phyloP scores from a whole-genome alignment of 2,888 invertebrate species.

The Macropis europaea region DNA sequence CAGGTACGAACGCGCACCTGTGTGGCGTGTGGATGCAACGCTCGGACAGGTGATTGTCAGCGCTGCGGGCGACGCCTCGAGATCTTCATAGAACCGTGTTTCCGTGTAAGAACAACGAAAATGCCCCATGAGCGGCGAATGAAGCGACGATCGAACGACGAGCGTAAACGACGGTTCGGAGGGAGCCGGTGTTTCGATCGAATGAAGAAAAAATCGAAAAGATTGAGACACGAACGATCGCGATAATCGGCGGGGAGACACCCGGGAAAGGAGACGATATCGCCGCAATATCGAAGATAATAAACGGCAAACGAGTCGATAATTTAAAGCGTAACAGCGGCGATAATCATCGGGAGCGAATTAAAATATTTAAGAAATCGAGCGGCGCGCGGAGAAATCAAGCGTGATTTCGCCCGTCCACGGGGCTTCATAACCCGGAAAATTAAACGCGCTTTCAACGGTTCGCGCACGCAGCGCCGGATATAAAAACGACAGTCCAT shows the following conservation, averaged over 20 bases:
- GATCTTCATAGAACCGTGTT: conserved; percentile 65
- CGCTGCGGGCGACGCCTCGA: conserved; percentile 68
- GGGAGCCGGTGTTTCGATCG: not conserved
- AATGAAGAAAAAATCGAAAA: conserved; percentile 72
- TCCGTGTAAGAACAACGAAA: conserved; percentile 45
- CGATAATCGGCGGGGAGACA: conserved; percentile 28
- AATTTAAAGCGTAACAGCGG: conserved; percentile 43
- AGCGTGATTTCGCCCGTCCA: conserved; percentile 2
- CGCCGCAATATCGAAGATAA: conserved; percentile 31
- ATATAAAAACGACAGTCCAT: conserved; percentile 68
- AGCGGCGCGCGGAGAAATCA: conserved; percentile 27
- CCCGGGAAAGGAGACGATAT: conserved; percentile 11
- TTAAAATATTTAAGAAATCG: conserved; percentile 41
- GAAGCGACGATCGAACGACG: too few relatives aligned
- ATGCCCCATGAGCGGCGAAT: conserved; percentile 15
- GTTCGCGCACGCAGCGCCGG: conserved; percentile 44
- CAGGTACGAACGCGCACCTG: conserved; percentile 34
- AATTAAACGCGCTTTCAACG: conserved; percentile 62
- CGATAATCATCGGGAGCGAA: conserved; percentile 24
- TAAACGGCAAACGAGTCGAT: conserved; percentile 30
- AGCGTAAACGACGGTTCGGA: not conserved
- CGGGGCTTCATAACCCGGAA: conserved; percentile 51
- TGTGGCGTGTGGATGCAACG: conserved; percentile 54
- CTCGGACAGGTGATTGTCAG: conserved; percentile 78
- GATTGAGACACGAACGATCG: conserved; percentile 45